These are phyloP conservation scores for Yponomeuta malinellus DNA, from an alignment of 2,888 invertebrate genomes.

Conservation along the genomic window DNA sequence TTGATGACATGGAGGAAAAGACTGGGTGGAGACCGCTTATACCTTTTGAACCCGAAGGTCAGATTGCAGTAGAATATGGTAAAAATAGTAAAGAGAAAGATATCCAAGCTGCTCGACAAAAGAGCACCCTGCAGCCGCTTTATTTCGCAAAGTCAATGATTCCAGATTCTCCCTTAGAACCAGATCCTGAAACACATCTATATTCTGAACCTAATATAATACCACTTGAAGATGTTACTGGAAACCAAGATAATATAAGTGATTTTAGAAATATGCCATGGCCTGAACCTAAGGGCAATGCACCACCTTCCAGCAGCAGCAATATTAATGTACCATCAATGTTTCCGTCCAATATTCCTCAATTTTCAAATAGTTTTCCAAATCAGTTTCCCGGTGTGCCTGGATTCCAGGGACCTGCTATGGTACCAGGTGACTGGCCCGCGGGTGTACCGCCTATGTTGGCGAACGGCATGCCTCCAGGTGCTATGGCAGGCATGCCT, in stretches of 20 bases:
- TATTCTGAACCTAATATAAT: constrained; percentile 87
- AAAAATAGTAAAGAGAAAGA: constrained; percentile 90
- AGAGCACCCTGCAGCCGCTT: constrained; percentile 86
- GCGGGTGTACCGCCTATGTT: constrained; percentile 57
- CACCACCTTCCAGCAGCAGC: constrained; percentile 52
- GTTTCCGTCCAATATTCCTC: constrained; percentile 62
- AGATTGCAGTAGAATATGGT: constrained; percentile 80
- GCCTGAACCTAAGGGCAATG: constrained; percentile 87
- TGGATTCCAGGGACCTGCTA: constrained; percentile 56
- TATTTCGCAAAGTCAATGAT: constrained; percentile 89
- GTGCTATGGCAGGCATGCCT: constrained; percentile 44
- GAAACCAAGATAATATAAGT: constrained; percentile 86
- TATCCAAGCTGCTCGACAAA: constrained; percentile 91
- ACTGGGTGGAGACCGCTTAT: constrained; percentile 85
- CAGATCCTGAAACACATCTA: constrained; percentile 87
- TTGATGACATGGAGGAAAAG: constrained; percentile 89
- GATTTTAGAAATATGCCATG: constrained; percentile 86
- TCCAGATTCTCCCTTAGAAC: constrained; percentile 91
- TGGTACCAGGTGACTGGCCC: constrained; percentile 58
- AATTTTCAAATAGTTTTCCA: constrained; percentile 64
- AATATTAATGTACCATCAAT: constrained; percentile 56
- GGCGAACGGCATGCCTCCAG: constrained; percentile 49
- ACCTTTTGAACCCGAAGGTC: constrained; percentile 80
- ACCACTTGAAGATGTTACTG: constrained; percentile 91
- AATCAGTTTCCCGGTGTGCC: constrained; percentile 62